A percentile compares a stretch with the other conserved stretches of the same genome.
phyloP scores from a whole-genome alignment of 2,797 vertebrate genomes.

The Brachyalestes nurse region DNA sequence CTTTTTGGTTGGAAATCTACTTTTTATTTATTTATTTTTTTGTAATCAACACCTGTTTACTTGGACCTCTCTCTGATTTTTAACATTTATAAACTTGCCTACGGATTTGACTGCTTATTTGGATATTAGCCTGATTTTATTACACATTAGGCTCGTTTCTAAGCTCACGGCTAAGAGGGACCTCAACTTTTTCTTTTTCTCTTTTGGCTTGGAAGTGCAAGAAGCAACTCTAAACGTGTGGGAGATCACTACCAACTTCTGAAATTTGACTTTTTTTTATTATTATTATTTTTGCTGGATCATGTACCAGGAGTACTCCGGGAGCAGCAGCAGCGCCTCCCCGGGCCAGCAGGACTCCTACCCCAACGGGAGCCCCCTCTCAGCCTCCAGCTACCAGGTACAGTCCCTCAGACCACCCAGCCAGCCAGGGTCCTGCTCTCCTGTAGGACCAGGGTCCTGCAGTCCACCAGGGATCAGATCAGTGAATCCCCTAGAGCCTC shows the following conservation, averaged over 20 bases:
- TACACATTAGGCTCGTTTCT: constrained; percentile 6
- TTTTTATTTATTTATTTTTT: background rate
- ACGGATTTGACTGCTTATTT: constrained; percentile 38
- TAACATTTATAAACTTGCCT: constrained; percentile 10
- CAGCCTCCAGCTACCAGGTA: constrained; percentile 89
- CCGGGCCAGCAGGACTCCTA: constrained; percentile 93
- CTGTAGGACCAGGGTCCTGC: background rate
- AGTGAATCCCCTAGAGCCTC: background rate
- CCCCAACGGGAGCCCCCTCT: constrained; percentile 84
- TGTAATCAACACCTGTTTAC: constrained; percentile 17
- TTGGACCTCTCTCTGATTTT: constrained; percentile 32
- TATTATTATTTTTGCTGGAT: constrained; percentile 75
- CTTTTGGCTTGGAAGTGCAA: constrained; percentile 63
- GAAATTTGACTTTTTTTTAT: constrained; percentile 65
- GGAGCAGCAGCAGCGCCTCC: constrained; percentile 94
- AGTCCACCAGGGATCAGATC: background rate
- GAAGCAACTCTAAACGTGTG: constrained; percentile 62
- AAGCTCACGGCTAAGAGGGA: constrained; percentile 50
- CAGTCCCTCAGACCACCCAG: constrained; percentile 8
- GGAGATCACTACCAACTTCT: constrained; percentile 57
- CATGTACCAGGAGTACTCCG: constrained; percentile 99
- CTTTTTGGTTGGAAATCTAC: constrained; percentile 10
- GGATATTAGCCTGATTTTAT: constrained; percentile 41
- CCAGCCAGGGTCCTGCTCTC: background rate
- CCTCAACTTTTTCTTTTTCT: constrained; percentile 50